A percentile compares a stretch with the other conserved stretches of the same genome.
Conservation (phyloP, 2,888 invertebrate genomes). For the Schizaphis graminum region DNA sequence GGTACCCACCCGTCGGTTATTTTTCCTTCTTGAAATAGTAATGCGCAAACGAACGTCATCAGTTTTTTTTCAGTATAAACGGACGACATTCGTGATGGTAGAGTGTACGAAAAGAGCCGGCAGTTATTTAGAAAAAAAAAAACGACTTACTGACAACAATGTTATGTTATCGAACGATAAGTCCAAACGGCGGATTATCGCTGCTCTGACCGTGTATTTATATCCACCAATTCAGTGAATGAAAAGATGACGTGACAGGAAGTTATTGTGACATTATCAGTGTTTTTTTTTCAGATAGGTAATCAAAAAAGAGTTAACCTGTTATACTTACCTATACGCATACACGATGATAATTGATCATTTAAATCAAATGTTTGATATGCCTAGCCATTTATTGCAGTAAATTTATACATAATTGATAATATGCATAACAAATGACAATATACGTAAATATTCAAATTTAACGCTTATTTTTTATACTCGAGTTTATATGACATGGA, state of each 20-base stretch:
- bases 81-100: background rate
- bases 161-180: background rate
- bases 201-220: background rate
- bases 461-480: background rate
- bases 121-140: constrained; percentile 9
- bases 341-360: background rate
- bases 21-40: background rate
- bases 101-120: background rate
- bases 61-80: constrained; percentile 13
- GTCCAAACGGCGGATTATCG: background rate
- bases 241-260: background rate
- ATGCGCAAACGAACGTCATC: constrained; percentile 27
- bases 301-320: background rate
- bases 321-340: background rate
- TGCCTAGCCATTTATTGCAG: background rate
- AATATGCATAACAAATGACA: background rate
- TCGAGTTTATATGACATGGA: background rate
- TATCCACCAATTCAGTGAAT: background rate
- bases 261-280: background rate
- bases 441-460: background rate
- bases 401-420: background rate
- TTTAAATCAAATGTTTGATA: background rate
- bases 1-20: background rate
- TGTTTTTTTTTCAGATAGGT: background rate
- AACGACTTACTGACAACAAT: background rate